Evolutionary conservation across 35 echinoderm and acorn worm genomes (phyloP).

Genomic region (Patiria miniata): DNA sequence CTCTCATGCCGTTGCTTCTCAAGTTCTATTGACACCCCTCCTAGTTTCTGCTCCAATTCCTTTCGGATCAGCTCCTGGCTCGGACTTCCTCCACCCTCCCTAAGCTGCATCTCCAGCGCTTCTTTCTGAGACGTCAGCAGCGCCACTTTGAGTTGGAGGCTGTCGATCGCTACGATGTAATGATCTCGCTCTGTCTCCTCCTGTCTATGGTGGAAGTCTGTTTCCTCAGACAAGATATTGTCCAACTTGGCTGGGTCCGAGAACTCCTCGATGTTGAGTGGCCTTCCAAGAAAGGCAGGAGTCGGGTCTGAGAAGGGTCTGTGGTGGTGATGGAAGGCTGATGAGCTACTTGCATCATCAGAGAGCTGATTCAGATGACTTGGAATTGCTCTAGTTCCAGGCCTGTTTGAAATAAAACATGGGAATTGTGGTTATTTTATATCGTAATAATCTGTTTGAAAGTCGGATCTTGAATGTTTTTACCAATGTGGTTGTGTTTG

Average conservation of each 20-base stretch:
- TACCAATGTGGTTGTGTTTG: no score
- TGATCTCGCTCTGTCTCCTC: slow-evolving; percentile 18
- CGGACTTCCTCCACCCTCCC: neutral
- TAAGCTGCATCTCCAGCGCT: slow-evolving; percentile 8
- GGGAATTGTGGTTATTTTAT: no score
- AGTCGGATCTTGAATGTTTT: no score
- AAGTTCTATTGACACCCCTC: neutral
- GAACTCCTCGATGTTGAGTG: neutral
- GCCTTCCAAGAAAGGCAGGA: neutral
- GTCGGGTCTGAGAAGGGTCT: slow-evolving; percentile 26
- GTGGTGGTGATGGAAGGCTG: slow-evolving; percentile 21
- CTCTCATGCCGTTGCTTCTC: neutral
- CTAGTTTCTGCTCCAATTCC: neutral
- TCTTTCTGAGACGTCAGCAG: slow-evolving; percentile 24
- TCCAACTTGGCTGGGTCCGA: slow-evolving; percentile 16
- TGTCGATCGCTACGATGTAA: neutral
- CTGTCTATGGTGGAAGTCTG: slow-evolving; percentile 18
- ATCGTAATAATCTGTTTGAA: no score
- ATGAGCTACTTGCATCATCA: neutral
- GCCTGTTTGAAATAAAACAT: neutral
- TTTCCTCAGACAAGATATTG: neutral
- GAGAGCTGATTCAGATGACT: slow-evolving; percentile 5
- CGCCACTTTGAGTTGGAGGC: slow-evolving; percentile 25
- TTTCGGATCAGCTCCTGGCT: neutral
- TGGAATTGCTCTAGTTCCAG: neutral